Percentiles rank a stretch among this genome's conserved stretches.
phyloP scores from a whole-genome alignment of 2,797 vertebrate species.

The Fistularia commersonii region DNA sequence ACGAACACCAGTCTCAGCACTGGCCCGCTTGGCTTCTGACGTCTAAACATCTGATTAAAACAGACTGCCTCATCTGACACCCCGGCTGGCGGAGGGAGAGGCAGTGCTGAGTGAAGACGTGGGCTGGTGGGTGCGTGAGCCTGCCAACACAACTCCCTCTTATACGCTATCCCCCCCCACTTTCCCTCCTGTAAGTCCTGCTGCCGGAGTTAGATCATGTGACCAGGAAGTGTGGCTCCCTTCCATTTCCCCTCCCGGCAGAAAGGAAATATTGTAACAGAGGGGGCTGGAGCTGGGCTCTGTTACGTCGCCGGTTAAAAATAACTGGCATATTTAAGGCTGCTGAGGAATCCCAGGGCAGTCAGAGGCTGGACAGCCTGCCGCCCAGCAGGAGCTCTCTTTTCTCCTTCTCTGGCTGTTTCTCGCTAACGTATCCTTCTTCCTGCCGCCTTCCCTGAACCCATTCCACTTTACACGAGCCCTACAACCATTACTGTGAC shows the following conservation, averaged over 20 bases:
- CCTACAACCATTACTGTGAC: slow-evolving; percentile 15
- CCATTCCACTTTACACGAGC: slow-evolving; percentile 21
- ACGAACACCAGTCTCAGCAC: slow-evolving; percentile 80
- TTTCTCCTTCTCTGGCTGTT: slow-evolving; percentile 35
- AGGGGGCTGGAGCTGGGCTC: slow-evolving; percentile 80
- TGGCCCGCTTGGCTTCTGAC: slow-evolving; percentile 75
- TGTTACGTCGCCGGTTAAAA: slow-evolving; percentile 97
- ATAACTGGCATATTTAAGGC: slow-evolving; percentile 99
- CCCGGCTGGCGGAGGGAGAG: slow-evolving; percentile 59
- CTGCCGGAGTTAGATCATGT: slow-evolving; percentile 74
- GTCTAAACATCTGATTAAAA: slow-evolving; percentile 70
- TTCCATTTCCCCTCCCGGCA: slow-evolving; percentile 94
- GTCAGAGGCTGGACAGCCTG: slow-evolving; percentile 85
- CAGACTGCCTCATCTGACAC: slow-evolving; percentile 54
- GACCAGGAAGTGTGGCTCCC: slow-evolving; percentile 94
- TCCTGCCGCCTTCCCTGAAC: slow-evolving; percentile 6
- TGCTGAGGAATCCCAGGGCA: slow-evolving; percentile 91
- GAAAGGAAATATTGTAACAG: slow-evolving; percentile 90
- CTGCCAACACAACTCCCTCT: slow-evolving; percentile 36
- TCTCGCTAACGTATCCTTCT: slow-evolving; percentile 32
- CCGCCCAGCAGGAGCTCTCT: slow-evolving; percentile 67
- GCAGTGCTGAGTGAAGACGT: slow-evolving; percentile 38
- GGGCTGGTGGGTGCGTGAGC: slow-evolving; percentile 38
- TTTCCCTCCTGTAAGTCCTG: slow-evolving; percentile 73
- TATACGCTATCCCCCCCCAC: slow-evolving; percentile 15